Base-by-base conservation (phyloP, 2,797 vertebrate genomes). In the Pterois miles region DNA sequence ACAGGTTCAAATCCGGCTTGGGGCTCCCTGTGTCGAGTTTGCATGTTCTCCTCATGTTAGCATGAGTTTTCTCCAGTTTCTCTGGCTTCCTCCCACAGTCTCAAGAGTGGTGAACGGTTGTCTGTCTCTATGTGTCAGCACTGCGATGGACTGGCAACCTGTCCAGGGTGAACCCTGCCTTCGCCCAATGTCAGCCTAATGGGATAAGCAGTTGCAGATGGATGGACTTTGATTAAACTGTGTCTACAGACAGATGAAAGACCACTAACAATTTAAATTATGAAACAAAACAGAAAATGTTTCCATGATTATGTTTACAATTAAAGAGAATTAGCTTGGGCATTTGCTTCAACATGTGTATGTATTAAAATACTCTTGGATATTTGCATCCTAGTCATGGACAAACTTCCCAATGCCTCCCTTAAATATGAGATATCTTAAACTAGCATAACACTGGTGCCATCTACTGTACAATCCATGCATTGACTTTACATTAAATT, bases 401-500 rank as follows among this genome's bases (percentile, higher is more conserved):
- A 22, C 16, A 33, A 11, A 18, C 18, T 27, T 43, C 2, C 8
- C 29, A 50, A 2, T 13, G 6, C 18, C 22, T 25, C 20, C 16
- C 12, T 20, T 11, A 29, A 12, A 48, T 33, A 2, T 11, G 50
- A 57, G 31, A 4, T 18, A 18, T 22, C 20, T 13, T 4, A 6
- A 43, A 27, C 18, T 16, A 25, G 7, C 31, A 56, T 4, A 11
- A 1, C 10, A 29, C 33, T 68, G 36, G 62, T 73, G 66, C 75
- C 80, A 85, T 62, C 88, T 83, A 43, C 22, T 77, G 86, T 72
- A 67, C 18, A 40, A 29, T 0, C 1, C 3, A 12, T 33, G 25
- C 18, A 65, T 2, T 4, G 2, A 18, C 22, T 48, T 38, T 36
- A 18, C 8, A 33, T 3, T 27, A 65, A 29, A 59, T 54, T 13